Percentiles rank a stretch among this genome's conserved stretches.
phyloP scores from a whole-genome alignment of 1,140 invertebrate genomes.

The Ceratina japonica region DNA sequence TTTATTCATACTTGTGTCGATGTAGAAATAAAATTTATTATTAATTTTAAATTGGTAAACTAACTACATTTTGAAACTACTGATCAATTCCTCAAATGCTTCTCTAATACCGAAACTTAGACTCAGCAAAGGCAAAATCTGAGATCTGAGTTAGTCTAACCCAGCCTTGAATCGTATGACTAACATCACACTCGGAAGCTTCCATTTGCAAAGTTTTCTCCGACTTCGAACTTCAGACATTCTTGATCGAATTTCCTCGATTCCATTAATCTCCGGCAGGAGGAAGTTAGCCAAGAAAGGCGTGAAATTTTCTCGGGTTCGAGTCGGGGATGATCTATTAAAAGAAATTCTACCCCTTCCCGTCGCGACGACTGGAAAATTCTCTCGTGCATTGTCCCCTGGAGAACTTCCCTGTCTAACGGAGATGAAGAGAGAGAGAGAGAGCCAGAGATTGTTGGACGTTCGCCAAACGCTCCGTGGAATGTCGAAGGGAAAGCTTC shows the following conservation, averaged over 20 bases:
- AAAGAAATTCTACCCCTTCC: slow-evolving; percentile 31
- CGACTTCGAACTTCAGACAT: too few species aligned
- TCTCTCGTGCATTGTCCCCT: slow-evolving; percentile 57
- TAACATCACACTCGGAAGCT: too few species aligned
- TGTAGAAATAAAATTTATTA: too few species aligned
- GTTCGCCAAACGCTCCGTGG: slow-evolving; percentile 46
- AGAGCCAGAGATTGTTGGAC: slow-evolving; percentile 47
- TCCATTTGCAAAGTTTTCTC: too few species aligned
- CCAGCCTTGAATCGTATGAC: too few species aligned
- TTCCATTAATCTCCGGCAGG: background rate
- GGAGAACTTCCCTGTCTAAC: slow-evolving; percentile 45
- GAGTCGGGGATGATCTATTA: slow-evolving; percentile 18
- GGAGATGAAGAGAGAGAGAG: background rate
- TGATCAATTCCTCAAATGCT: too few species aligned
- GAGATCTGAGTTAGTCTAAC: too few species aligned
- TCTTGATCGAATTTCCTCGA: background rate
- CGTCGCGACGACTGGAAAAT: slow-evolving; percentile 13
- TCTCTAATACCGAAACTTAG: too few species aligned
- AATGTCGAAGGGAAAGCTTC: slow-evolving; percentile 48
- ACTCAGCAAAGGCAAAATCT: too few species aligned
- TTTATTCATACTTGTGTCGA: too few species aligned
- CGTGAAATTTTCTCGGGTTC: slow-evolving; percentile 13
- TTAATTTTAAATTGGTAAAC: too few species aligned
- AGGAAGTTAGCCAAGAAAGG: background rate
- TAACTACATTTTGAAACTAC: too few species aligned